phyloP scores from a whole-genome alignment of 1,140 invertebrate genomes.

The Aphidius gifuensis region DNA sequence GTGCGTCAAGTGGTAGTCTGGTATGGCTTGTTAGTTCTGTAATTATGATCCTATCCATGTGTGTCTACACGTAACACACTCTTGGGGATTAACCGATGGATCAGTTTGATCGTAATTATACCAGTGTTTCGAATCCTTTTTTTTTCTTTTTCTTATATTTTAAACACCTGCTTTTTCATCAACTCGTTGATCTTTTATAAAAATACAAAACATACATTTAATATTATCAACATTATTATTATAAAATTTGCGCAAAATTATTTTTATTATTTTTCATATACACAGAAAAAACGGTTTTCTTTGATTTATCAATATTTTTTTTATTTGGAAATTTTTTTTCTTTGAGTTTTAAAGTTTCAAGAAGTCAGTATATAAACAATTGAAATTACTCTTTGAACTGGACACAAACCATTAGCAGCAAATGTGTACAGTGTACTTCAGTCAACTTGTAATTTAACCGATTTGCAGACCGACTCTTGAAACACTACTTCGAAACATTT shows the following conservation, averaged over 20 bases:
- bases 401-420: conserved; percentile 34
- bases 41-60: conserved; percentile 12
- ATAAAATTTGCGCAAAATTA: no score
- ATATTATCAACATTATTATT: no score
- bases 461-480: background rate
- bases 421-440: conserved; percentile 39
- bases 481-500: no score
- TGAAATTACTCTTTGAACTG: conserved; percentile 28
- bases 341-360: no score
- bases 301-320: no score
- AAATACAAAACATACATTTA: background rate
- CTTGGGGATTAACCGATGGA: conserved; percentile 10
- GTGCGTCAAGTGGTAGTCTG: conserved; percentile 5
- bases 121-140: conserved; percentile 10
- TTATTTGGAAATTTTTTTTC: no score
- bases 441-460: conserved; percentile 32
- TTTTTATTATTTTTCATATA: no score
- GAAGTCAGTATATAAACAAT: background rate
- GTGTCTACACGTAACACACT: conserved; percentile 3
- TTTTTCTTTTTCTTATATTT: background rate
- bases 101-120: conserved; percentile 13
- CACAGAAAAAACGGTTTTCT: no score
- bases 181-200: conserved; percentile 11
- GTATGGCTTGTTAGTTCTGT: background rate
- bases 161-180: conserved; percentile 5